phyloP scores from a whole-genome alignment of 92 coral and sea anemone genomes.

The Zoanthus sociatus region DNA sequence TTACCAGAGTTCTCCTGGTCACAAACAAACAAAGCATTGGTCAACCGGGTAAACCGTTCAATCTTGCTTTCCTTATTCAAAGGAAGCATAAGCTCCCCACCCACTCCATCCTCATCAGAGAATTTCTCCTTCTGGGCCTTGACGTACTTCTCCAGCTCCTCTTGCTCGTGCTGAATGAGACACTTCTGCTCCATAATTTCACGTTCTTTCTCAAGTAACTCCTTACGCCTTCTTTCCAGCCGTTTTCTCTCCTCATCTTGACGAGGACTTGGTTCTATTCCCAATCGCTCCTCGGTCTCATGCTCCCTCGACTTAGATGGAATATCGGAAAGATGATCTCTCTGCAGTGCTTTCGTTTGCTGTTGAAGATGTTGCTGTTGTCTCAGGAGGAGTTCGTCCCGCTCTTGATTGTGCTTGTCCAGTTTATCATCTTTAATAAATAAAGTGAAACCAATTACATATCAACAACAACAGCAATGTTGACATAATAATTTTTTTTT shows the following conservation, averaged over 20 bases:
- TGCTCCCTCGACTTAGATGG: constrained; percentile 36
- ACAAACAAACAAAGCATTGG: constrained; percentile 75
- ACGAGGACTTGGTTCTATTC: constrained; percentile 23
- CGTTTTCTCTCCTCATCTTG: constrained; percentile 42
- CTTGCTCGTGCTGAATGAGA: constrained; percentile 72
- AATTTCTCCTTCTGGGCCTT: constrained; percentile 54
- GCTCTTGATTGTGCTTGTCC: constrained; percentile 61
- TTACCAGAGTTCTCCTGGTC: constrained; percentile 63
- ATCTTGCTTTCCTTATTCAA: constrained; percentile 60
- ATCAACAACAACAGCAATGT: no score
- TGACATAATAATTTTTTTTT: no score
- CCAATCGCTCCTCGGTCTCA: constrained; percentile 20
- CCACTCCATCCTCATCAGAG: constrained; percentile 31
- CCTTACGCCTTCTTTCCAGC: constrained; percentile 57
- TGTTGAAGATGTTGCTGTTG: constrained; percentile 63
- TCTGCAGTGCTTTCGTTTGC: constrained; percentile 44
- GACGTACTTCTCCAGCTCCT: constrained; percentile 63
- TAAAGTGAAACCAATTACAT: no score
- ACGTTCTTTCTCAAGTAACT: constrained; percentile 60
- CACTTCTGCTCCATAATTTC: constrained; percentile 72
- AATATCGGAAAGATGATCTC: constrained; percentile 56
- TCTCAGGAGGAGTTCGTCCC: constrained; percentile 33
- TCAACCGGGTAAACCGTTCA: constrained; percentile 76
- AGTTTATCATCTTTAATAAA: constrained; percentile 42
- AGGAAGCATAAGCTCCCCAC: constrained; percentile 1